Evolutionary conservation across 2,797 vertebrate genomes (phyloP).

Genomic region (Hyperoplus lanceolatus): DNA sequence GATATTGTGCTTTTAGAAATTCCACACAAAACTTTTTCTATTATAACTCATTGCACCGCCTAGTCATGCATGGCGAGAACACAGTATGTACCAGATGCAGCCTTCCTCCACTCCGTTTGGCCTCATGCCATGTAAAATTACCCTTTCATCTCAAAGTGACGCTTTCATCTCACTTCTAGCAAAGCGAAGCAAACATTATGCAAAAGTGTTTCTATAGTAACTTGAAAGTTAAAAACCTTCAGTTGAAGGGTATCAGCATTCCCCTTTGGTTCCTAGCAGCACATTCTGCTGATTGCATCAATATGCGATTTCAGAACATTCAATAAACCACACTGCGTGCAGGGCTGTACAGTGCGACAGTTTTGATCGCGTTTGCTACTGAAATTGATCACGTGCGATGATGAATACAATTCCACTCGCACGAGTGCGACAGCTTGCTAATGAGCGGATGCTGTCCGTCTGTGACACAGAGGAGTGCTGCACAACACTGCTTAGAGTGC

Average conservation of each 20-base stretch:
- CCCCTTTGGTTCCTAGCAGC: constrained; percentile 11
- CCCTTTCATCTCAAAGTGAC: constrained; percentile 35
- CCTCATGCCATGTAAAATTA: constrained; percentile 53
- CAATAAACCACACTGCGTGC: constrained; percentile 11
- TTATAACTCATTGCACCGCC: constrained; percentile 21
- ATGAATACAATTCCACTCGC: too few relatives aligned
- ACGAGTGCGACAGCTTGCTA: too few relatives aligned
- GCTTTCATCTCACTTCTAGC: constrained; percentile 41
- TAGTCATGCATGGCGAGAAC: constrained; percentile 36
- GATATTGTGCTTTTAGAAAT: constrained; percentile 26
- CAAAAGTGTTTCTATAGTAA: constrained; percentile 31
- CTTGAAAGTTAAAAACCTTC: constrained; percentile 31
- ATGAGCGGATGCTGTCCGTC: too few relatives aligned
- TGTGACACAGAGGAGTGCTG: too few relatives aligned
- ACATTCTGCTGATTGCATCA: constrained; percentile 53
- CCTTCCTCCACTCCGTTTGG: constrained; percentile 45
- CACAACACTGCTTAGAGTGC: too few relatives aligned
- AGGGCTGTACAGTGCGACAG: too few relatives aligned
- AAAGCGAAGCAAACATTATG: constrained; percentile 25
- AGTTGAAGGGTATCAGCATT: constrained; percentile 54
- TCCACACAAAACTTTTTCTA: constrained; percentile 19
- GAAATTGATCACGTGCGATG: too few relatives aligned
- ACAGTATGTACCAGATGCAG: constrained; percentile 48
- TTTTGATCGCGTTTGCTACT: too few relatives aligned
- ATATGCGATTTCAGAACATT: constrained; percentile 41